These are phyloP conservation scores for Poecilia gillii DNA, from an alignment of 2,797 vertebrate genomes.

Conservation along the genomic window DNA sequence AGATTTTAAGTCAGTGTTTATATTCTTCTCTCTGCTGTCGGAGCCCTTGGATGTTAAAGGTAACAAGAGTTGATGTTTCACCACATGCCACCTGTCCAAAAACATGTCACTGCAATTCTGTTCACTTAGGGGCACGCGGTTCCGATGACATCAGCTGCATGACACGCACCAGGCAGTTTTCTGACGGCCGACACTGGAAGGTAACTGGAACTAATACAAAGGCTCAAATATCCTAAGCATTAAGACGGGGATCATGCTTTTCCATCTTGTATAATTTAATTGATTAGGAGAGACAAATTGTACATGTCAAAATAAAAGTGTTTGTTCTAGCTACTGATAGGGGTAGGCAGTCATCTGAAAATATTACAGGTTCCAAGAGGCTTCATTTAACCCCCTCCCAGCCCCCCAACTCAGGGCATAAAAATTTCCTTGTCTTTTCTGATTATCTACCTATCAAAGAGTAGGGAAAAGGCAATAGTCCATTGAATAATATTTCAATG, in stretches of 20 bases:
- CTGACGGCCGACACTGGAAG: not conserved
- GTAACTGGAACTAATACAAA: not conserved
- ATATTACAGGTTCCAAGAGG: not conserved
- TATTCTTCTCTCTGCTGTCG: not conserved
- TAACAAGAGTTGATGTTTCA: conserved; percentile 20
- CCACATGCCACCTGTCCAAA: not conserved
- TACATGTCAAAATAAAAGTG: not conserved
- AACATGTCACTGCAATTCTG: not conserved
- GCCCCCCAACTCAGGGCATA: not conserved
- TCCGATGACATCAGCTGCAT: not conserved
- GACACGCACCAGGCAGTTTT: not conserved
- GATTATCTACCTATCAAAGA: not conserved
- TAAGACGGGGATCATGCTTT: not conserved
- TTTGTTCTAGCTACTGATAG: not conserved
- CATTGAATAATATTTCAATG: not conserved
- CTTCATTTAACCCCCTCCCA: not conserved
- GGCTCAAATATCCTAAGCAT: not conserved
- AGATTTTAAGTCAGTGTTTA: conserved; percentile 11
- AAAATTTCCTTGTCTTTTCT: not conserved
- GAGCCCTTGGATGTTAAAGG: conserved; percentile 1
- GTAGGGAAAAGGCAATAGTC: not conserved
- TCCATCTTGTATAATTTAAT: not conserved
- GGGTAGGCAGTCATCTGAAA: not conserved
- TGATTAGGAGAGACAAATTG: conserved; percentile 3
- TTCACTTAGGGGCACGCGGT: not conserved